Base-by-base conservation (phyloP, 2,888 invertebrate genomes). In the Ochropleura leucogaster region DNA sequence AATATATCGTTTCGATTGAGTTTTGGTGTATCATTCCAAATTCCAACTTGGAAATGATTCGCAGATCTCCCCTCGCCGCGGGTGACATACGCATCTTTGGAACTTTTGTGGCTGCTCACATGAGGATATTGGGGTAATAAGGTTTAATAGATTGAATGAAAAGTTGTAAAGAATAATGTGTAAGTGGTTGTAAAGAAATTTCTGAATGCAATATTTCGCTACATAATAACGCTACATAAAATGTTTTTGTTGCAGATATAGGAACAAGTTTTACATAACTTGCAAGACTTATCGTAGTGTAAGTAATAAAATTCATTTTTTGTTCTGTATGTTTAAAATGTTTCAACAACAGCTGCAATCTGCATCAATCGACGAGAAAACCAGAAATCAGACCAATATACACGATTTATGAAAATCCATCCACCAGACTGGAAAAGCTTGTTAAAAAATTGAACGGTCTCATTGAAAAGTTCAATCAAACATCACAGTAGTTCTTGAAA, bases 1-100 rank as follows among this genome's bases (percentile, higher is more conserved):
- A 93, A 95, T 96, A 95, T 94, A 95, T 95, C 94, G 94, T 92
- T 93, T 92, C 94, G 94, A 95, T 95, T 95, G 95, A 95, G 95
- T 95, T 95, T 95, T 94, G 93, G 93, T 94, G 94, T 95, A 96
- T 95, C 95, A 93, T 95, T 93, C 92, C 91, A 59, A 75, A 79
- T 79, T 76, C 77, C 40, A 68, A 79, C 63, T 95, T 93, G 92
- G 92, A 90, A 91, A 93, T 93, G 90, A 93, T 92, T 93, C 90
- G 88, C 53, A 55, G 87, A 73, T 88, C 85, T 80, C 81, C 83
- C 89, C 90, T 79, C 63, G 68, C 73, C 75, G 82, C 85, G 92
- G 91, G 90, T 89, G 89, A 89, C 87, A 87, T 75, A 89, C 89
- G 76, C 80, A 74, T 85, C 84, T 80, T 79, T 76, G 68, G 68